Conservation (phyloP, 2,113 vertebrate species). For the Machaerirhynchus nigripectus region DNA sequence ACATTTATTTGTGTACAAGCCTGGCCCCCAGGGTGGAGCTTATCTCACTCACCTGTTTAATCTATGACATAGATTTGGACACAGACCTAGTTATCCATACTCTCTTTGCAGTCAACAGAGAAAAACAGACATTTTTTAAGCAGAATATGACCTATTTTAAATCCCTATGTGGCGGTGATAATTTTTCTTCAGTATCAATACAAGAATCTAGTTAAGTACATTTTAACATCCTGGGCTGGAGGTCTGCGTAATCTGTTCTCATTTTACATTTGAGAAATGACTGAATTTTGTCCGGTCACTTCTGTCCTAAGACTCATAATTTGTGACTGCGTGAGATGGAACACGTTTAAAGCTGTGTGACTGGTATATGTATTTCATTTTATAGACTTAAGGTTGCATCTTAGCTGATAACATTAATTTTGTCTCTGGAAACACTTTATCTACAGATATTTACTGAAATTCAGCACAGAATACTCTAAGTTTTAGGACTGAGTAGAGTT, state of each 20-base stretch:
- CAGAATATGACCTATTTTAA: not conserved
- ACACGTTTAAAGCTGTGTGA: not conserved
- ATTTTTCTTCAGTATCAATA: not conserved
- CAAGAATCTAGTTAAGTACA: not conserved
- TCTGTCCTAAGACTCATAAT: not conserved
- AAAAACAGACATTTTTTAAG: not conserved
- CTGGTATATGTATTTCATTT: not conserved
- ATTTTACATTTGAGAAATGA: not conserved
- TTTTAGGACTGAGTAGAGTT: not conserved
- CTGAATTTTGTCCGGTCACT: not conserved
- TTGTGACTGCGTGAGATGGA: not conserved
- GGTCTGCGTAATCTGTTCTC: not conserved
- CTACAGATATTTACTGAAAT: not conserved
- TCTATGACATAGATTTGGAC: fast-evolving
- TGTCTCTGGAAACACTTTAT: not conserved
- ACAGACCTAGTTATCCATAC: fast-evolving
- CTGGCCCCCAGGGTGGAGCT: not conserved
- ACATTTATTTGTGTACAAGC: not conserved
- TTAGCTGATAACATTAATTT: not conserved
- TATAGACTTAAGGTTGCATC: not conserved
- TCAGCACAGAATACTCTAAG: not conserved
- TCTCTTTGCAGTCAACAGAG: not conserved
- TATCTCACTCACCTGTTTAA: not conserved
- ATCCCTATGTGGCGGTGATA: not conserved
- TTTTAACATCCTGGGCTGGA: not conserved